phyloP scores from a whole-genome alignment of 2,888 invertebrate genomes.

The Cyaniris semiargus region DNA sequence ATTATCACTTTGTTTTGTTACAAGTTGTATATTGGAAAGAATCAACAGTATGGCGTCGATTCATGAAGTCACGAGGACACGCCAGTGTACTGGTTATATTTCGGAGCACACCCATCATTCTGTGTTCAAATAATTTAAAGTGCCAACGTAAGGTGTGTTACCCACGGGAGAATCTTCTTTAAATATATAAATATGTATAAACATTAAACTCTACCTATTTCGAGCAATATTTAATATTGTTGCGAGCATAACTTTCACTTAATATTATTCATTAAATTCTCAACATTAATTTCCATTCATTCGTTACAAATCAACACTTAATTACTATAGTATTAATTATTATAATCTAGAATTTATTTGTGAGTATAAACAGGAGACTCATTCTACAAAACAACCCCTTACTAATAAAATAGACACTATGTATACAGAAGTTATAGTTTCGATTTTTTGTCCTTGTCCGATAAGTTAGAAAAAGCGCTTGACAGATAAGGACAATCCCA shows the following conservation, averaged over 20 bases:
- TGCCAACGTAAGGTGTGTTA: not conserved
- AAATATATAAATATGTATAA: not conserved
- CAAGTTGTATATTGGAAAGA: no score
- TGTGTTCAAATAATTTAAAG: not conserved
- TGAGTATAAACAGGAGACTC: not conserved
- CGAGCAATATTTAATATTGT: conserved; percentile 15
- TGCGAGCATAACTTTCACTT: not conserved
- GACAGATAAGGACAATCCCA: no score
- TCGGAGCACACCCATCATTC: not conserved
- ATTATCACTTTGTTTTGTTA: no score
- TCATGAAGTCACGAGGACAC: no score
- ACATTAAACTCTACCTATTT: not conserved
- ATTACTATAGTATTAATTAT: not conserved
- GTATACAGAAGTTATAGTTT: no score
- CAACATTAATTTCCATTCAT: not conserved
- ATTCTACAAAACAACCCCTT: not conserved
- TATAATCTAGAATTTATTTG: not conserved
- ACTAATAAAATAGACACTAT: not conserved
- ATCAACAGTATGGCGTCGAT: no score
- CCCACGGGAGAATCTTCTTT: not conserved
- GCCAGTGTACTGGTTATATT: not conserved
- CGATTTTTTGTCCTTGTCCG: no score
- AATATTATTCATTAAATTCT: conserved; percentile 8
- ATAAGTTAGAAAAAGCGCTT: no score
- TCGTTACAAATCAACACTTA: conserved; percentile 12